Base-by-base conservation (phyloP, 2,888 invertebrate genomes). In the Julus scandinavius region DNA sequence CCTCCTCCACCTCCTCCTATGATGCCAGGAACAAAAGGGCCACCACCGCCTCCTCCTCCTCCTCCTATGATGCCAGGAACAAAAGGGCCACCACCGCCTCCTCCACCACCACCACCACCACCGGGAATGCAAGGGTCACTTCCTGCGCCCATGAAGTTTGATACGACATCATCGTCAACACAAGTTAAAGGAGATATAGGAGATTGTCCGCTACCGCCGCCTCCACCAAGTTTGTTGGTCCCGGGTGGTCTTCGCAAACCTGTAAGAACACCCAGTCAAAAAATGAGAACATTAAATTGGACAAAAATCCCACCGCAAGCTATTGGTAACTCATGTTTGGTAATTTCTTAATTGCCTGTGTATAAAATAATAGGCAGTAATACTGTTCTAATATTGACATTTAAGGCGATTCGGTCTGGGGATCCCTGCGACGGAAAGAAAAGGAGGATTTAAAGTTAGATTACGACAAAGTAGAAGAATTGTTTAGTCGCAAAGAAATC, bases 251-350 rank as follows among this genome's bases (percentile, higher is more conserved):
- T 86, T 45, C 86, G 86, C 45, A 41, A 86, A 83, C 93, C 93
- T 0, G 92, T 91, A 15, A 84, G 84, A 29, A 84, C 84, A 15
- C 84, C 84, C 6, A 84, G 84, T 89, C 91, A 91, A 58, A 93
- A 93, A 90, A 93, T 93, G 92, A 93, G 92, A 89, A 92, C 92
- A 5, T 91, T 93, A 83, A 93, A 93, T 90, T 93, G 93, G 93
- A 90, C 91, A 63, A 92, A 92, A 89, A 90, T 92, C 4, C 91
- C 92, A 41, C 90, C 87, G 17, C 49, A 88, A 72, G 87, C 87
- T 72, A 50, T 45, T 63, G 90, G 91, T 91, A 85, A 84, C 20
- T 80, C 9, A 80, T 29, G 29, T 29, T 1, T 29, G 29, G 29
- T 29, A 29, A 29, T 29, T 29, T 49, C 49, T 49, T 49, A 49